These are phyloP conservation scores for Nomia melanderi DNA, from an alignment of 1,140 invertebrate genomes.

Conservation along the genomic window DNA sequence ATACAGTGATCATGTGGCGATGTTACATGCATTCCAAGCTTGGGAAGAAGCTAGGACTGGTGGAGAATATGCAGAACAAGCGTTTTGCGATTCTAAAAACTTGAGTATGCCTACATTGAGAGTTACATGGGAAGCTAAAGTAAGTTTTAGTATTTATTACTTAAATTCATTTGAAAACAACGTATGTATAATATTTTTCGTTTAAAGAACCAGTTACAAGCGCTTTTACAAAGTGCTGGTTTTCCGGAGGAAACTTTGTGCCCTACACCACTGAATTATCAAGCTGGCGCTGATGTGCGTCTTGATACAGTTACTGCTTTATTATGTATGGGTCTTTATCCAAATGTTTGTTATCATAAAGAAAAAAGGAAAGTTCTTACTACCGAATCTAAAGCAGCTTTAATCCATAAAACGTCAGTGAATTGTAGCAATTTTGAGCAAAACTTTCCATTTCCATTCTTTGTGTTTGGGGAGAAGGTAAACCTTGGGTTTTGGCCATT, in stretches of 20 bases:
- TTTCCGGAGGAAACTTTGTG: constrained; percentile 94
- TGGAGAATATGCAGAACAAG: constrained; percentile 90
- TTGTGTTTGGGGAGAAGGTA: constrained; percentile 98
- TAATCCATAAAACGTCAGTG: constrained; percentile 98
- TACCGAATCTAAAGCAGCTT: constrained; percentile 95
- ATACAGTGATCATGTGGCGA: constrained; percentile 96
- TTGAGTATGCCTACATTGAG: constrained; percentile 93
- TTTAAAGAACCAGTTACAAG: constrained; percentile 89
- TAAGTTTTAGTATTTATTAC: constrained; percentile 59
- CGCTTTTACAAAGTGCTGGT: constrained; percentile 90
- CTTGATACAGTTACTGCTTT: constrained; percentile 93
- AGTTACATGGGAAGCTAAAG: constrained; percentile 95
- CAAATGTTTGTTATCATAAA: constrained; percentile 97
- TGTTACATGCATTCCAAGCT: constrained; percentile 94
- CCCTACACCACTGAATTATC: constrained; percentile 85
- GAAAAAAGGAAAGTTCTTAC: constrained; percentile 98
- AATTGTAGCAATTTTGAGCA: constrained; percentile 94
- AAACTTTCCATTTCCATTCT: constrained; percentile 95
- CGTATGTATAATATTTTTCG: constrained; percentile 7
- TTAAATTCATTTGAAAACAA: neutral
- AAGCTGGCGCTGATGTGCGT: constrained; percentile 89
- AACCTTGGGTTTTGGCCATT: too few relatives aligned
- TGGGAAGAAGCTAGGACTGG: constrained; percentile 90
- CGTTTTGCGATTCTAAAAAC: constrained; percentile 95
- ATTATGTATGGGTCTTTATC: constrained; percentile 95